These are phyloP conservation scores for Cheilosia variabilis DNA, from an alignment of 2,888 invertebrate genomes.

Conservation along the genomic window DNA sequence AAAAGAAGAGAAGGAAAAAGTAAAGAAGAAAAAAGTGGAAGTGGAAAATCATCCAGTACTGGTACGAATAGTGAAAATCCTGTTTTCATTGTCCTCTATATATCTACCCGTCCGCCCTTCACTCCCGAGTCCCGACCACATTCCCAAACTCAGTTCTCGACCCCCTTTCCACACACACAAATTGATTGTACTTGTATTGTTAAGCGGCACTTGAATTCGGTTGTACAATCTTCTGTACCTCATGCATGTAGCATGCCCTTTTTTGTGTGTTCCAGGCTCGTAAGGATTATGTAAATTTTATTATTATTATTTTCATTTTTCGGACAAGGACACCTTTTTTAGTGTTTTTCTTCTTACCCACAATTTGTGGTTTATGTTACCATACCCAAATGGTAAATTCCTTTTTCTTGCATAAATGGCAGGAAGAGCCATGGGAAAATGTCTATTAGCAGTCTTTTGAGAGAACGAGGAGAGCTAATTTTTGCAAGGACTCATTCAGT, in stretches of 20 bases:
- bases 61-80: constrained; percentile 75
- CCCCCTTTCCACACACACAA: constrained; percentile 53
- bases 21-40: constrained; percentile 64
- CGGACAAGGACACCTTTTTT: constrained; percentile 67
- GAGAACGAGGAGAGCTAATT: constrained; percentile 4
- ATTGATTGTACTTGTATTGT: constrained; percentile 74
- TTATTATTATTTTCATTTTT: constrained; percentile 56
- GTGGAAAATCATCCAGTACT: constrained; percentile 74
- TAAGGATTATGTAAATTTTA: constrained; percentile 75
- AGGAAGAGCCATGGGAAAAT: constrained; percentile 47
- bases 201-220: constrained; percentile 74
- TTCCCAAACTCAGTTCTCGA: constrained; percentile 8
- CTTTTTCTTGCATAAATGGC: constrained; percentile 40
- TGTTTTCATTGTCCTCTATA: constrained; percentile 68
- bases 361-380: constrained; percentile 51
- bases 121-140: constrained; percentile 22
- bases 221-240: constrained; percentile 75
- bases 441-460: constrained; percentile 45
- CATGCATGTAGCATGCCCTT: constrained; percentile 74
- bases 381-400: constrained; percentile 40
- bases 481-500: constrained; percentile 10
- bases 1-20: constrained; percentile 57
- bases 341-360: constrained; percentile 48
- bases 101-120: constrained; percentile 42
- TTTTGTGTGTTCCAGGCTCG: constrained; percentile 67